These are phyloP conservation scores for Cheiracanthium punctorium DNA, from an alignment of 2,888 invertebrate species.

Conservation along the genomic window DNA sequence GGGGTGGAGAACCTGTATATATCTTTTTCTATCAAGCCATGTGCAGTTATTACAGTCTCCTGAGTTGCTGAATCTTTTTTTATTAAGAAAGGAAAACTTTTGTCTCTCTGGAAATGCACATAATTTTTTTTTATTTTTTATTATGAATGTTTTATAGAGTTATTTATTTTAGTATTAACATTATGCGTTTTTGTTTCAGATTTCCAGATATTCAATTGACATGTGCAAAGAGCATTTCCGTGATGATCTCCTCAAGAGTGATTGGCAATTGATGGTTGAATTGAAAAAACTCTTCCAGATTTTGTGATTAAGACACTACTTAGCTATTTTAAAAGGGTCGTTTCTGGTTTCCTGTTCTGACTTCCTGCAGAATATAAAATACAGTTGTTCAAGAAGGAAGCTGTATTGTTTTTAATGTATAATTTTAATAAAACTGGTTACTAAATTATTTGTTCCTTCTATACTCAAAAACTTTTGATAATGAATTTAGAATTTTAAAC, in stretches of 20 bases:
- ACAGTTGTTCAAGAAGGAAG: conserved; percentile 12
- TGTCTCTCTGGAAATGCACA: not conserved
- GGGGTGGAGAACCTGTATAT: too few species aligned
- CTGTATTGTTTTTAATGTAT: conserved; percentile 10
- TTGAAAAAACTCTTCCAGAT: conserved; percentile 98
- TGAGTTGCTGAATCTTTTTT: too few species aligned
- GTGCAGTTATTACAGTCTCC: too few species aligned
- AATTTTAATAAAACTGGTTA: conserved; percentile 14
- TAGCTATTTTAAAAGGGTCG: conserved; percentile 47
- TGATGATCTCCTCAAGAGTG: conserved; percentile 95
- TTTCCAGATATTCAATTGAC: conserved; percentile 97
- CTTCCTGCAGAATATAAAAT: not conserved
- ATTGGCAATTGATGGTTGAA: conserved; percentile 99
- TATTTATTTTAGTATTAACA: not conserved
- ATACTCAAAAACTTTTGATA: not conserved
- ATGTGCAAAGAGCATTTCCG: conserved; percentile 99
- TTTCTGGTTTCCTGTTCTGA: not conserved
- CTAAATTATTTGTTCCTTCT: not conserved
- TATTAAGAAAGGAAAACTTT: not conserved
- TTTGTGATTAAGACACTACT: conserved; percentile 79
- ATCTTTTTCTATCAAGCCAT: too few species aligned
- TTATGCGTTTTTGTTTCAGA: conserved; percentile 81
- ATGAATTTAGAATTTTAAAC: not conserved
- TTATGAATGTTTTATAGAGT: not conserved
- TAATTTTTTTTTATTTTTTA: not conserved